Base-by-base conservation (phyloP, 1,140 invertebrate species). In the Drosophila truncata region DNA sequence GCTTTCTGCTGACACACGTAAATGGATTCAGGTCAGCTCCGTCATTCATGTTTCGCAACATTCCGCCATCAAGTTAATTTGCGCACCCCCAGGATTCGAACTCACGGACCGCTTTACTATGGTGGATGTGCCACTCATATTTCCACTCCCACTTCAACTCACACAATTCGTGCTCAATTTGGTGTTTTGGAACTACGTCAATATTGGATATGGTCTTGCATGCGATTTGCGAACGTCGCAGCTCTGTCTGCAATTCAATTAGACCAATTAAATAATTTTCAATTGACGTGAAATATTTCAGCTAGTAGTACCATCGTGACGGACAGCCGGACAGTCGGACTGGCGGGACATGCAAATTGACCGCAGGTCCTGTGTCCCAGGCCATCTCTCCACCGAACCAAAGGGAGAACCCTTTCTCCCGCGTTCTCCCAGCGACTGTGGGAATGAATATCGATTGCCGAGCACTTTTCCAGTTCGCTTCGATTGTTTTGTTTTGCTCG, bases 241-340 rank as follows among this genome's bases (percentile, higher is more conserved):
- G 35, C 44, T 39, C 39, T 61, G 57, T 49, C 70, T 78, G 75
- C 63, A 78, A 78, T 69, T 78, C 64, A 79, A 71, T 79, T 78
- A 78, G 50, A 42, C 52, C 76, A 79, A 79, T 79, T 79, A 78
- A 79, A 79, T 79, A 60, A 35, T 65, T 69, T 77, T 60, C 58
- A 78, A 78, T 77, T 69, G 63, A 55, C 35, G 54, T 35, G 57
- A 46, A 59, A 35, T 59, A 25, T 16, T 59, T 33, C 23, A 39
- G 72, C n/a, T 37, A 37, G 14, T 49, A n/a, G 14, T 49, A n/a
- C 46, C 39, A 66, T 76, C 31, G 55, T 31, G 23, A 16, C 23
- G 33, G 42, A 58, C 67, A 44, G 55, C 18, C 13, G 29, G 49
- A 46, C 62, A 49, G 65, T 9, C 31, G 11, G 11, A 14, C 37